A percentile compares a stretch with the other conserved stretches of the same genome.
Conservation (phyloP, 2,797 vertebrate genomes). For the Leuciscus waleckii region DNA sequence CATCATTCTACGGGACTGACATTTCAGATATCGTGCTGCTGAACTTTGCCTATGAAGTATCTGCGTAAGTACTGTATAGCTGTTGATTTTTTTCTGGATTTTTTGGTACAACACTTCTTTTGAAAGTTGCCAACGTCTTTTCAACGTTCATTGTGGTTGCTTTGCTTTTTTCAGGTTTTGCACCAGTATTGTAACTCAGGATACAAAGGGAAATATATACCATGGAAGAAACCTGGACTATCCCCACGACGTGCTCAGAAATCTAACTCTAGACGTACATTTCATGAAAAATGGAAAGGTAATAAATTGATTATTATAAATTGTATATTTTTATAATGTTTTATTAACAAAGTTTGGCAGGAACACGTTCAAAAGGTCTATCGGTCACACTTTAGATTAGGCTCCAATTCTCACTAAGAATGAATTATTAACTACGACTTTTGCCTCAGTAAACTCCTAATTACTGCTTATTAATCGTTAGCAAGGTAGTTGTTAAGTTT, state of each 20-base stretch:
- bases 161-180: constrained; percentile 83
- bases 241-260: constrained; percentile 79
- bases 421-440: too few species aligned
- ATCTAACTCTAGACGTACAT: constrained; percentile 83
- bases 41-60: constrained; percentile 91
- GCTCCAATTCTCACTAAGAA: too few species aligned
- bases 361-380: too few species aligned
- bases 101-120: background rate
- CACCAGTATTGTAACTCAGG: constrained; percentile 91
- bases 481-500: too few species aligned
- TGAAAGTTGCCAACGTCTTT: background rate
- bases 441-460: too few species aligned
- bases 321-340: background rate
- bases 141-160: background rate
- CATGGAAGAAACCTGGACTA: constrained; percentile 95
- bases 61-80: constrained; percentile 82
- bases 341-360: too few species aligned
- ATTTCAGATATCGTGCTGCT: constrained; percentile 84
- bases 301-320: background rate
- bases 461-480: too few species aligned
- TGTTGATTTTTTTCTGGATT: background rate
- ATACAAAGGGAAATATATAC: constrained; percentile 84
- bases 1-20: constrained; percentile 69
- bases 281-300: constrained; percentile 88
- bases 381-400: too few species aligned